Evolutionary conservation across 92 coral and sea anemone genomes (phyloP).

Genomic region (Umimayanthus kanabou): DNA sequence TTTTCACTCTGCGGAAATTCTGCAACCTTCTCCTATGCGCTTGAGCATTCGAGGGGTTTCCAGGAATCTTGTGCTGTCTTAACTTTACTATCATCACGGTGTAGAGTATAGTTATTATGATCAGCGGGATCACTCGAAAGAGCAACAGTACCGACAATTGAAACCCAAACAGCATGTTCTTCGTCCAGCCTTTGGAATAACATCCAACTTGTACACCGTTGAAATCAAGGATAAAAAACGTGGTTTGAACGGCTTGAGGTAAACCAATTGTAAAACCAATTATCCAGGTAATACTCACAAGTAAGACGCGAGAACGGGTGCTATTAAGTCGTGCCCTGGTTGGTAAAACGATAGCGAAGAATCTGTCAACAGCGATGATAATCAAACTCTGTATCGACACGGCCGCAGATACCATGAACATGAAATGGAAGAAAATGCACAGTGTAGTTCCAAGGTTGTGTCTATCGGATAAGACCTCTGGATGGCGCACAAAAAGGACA

Average conservation of each 20-base stretch:
- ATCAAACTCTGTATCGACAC: constrained; percentile 30
- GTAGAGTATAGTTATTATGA: neutral
- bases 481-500: constrained; percentile 7
- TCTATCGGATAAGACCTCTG: neutral
- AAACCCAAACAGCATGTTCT: neutral
- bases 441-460: constrained; percentile 13
- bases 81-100: constrained; percentile 8
- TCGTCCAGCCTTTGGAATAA: constrained; percentile 25
- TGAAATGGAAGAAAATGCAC: constrained; percentile 14
- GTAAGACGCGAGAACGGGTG: neutral
- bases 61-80: constrained; percentile 14
- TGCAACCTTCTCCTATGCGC: constrained; percentile 12
- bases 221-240: neutral
- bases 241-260: constrained; percentile 25
- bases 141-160: neutral
- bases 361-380: constrained; percentile 26
- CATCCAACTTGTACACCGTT: neutral
- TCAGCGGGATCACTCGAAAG: constrained; percentile 3
- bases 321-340: neutral
- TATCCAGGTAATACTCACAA: constrained; percentile 8
- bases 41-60: constrained; percentile 15
- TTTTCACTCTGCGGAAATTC: constrained; percentile 26
- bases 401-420: constrained; percentile 10
- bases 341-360: constrained; percentile 36
- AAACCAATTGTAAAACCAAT: constrained; percentile 16